phyloP scores from a whole-genome alignment of 2,797 vertebrate species.

The Cryptoblepharus egeriae region DNA sequence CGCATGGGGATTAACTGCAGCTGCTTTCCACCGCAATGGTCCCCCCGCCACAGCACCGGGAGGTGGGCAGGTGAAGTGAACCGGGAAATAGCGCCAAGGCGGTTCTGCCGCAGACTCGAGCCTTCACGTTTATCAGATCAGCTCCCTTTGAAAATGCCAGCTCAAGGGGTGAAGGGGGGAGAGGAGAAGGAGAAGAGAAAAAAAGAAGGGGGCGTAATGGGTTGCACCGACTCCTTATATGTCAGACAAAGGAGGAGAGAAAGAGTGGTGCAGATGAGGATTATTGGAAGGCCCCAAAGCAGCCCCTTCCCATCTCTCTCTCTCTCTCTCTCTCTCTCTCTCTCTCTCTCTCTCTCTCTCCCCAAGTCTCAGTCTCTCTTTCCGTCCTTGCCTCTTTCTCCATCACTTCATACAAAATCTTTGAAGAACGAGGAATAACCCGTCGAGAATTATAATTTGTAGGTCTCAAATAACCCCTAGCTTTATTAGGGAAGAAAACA shows the following conservation, averaged over 20 bases:
- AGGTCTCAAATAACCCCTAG: neutral
- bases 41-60: slow-evolving; percentile 23
- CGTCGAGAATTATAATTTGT: neutral
- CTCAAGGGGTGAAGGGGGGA: neutral
- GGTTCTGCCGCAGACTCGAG: slow-evolving; percentile 33
- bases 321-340: neutral
- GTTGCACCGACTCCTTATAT: neutral
- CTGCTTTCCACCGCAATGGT: slow-evolving; percentile 30
- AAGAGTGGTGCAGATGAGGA: neutral
- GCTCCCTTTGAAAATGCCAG: slow-evolving; percentile 27
- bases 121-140: slow-evolving; percentile 34
- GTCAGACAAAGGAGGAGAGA: neutral
- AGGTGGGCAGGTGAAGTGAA: slow-evolving; percentile 46
- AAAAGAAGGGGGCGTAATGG: no score
- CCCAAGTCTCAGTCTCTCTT: neutral
- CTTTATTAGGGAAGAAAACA: neutral
- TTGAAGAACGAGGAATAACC: neutral
- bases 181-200: neutral
- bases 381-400: no score
- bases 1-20: slow-evolving; percentile 30
- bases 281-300: neutral
- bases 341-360: neutral
- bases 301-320: neutral
- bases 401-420: neutral
- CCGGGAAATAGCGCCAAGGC: slow-evolving; percentile 40